Evolutionary conservation across 2,888 invertebrate species (phyloP).

Genomic region (Xanthorhoe spadicearia): DNA sequence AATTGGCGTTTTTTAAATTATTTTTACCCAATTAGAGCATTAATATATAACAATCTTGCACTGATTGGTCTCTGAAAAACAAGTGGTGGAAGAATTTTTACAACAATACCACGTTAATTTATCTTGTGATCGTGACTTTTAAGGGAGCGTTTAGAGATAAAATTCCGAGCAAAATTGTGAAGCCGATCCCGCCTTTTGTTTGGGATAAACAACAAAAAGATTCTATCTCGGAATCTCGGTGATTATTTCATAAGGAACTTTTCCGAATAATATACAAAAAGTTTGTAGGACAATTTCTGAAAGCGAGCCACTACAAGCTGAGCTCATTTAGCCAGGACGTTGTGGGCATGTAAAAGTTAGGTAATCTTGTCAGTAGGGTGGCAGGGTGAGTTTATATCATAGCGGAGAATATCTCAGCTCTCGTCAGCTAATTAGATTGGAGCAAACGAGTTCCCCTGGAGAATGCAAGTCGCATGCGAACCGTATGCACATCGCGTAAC

Average conservation of each 20-base stretch:
- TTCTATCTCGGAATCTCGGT: slow-evolving; percentile 57
- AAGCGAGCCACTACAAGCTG: slow-evolving; percentile 42
- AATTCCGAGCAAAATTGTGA: slow-evolving; percentile 54
- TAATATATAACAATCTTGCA: background rate
- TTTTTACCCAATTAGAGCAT: background rate
- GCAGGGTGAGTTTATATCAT: slow-evolving; percentile 68
- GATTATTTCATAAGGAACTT: slow-evolving; percentile 59
- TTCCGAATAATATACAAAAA: slow-evolving; percentile 58
- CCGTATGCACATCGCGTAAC: slow-evolving; percentile 48
- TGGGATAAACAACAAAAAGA: slow-evolving; percentile 62
- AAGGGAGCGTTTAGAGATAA: slow-evolving; percentile 53
- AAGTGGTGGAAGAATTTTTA: slow-evolving; percentile 1
- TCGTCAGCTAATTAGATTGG: slow-evolving; percentile 72
- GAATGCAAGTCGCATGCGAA: slow-evolving; percentile 43
- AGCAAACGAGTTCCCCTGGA: slow-evolving; percentile 54
- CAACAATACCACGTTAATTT: slow-evolving; percentile 21
- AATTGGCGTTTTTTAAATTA: background rate
- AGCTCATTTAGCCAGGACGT: slow-evolving; percentile 41
- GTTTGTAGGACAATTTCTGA: slow-evolving; percentile 40
- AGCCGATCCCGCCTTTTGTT: slow-evolving; percentile 62
- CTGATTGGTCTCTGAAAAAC: background rate
- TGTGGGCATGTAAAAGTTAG: slow-evolving; percentile 59
- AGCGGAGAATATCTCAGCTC: slow-evolving; percentile 57
- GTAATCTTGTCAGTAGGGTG: slow-evolving; percentile 67
- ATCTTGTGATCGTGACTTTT: slow-evolving; percentile 45